Evolutionary conservation across 2,797 vertebrate genomes (phyloP).

Genomic region (Oryzias dopingdopingensis): DNA sequence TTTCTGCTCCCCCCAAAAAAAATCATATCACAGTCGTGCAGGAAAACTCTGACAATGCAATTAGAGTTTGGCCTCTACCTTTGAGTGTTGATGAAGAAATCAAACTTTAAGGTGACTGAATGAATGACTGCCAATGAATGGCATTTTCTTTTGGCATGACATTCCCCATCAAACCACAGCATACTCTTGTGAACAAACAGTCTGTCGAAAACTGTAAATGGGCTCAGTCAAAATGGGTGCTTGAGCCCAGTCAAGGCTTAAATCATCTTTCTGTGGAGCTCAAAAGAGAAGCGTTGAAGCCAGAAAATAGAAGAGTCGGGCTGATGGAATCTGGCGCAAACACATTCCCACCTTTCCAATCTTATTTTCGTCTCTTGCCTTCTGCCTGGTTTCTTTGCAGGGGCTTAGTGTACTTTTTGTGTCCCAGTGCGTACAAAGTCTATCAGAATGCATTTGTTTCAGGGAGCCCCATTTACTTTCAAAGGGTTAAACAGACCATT

Average conservation of each 20-base stretch:
- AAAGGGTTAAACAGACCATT: slow-evolving; percentile 99
- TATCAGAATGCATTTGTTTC: slow-evolving; percentile 96
- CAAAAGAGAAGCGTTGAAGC: slow-evolving; percentile 69
- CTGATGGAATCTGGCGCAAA: slow-evolving; percentile 78
- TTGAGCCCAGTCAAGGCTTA: slow-evolving; percentile 75
- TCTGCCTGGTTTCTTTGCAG: slow-evolving; percentile 69
- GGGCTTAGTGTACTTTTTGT: slow-evolving; percentile 83
- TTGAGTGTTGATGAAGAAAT: slow-evolving; percentile 59
- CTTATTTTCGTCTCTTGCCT: slow-evolving; percentile 79
- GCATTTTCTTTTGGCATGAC: slow-evolving; percentile 64
- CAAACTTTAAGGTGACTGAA: slow-evolving; percentile 61
- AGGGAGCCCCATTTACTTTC: slow-evolving; percentile 90
- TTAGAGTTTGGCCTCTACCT: slow-evolving; percentile 36
- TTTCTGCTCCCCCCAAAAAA: slow-evolving; percentile 8
- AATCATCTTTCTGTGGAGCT: slow-evolving; percentile 76
- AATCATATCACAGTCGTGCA: slow-evolving; percentile 14
- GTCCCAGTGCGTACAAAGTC: slow-evolving; percentile 87
- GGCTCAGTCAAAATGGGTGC: slow-evolving; percentile 73
- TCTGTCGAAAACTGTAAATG: slow-evolving; percentile 76
- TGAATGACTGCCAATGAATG: slow-evolving; percentile 55
- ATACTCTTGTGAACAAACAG: slow-evolving; percentile 73
- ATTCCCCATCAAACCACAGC: slow-evolving; percentile 69
- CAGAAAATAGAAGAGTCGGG: slow-evolving; percentile 72
- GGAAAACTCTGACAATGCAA: slow-evolving; percentile 45
- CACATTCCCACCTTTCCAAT: slow-evolving; percentile 79